These are phyloP conservation scores for Pangasianodon hypophthalmus DNA, from an alignment of 2,113 vertebrate genomes.

Conservation along the genomic window DNA sequence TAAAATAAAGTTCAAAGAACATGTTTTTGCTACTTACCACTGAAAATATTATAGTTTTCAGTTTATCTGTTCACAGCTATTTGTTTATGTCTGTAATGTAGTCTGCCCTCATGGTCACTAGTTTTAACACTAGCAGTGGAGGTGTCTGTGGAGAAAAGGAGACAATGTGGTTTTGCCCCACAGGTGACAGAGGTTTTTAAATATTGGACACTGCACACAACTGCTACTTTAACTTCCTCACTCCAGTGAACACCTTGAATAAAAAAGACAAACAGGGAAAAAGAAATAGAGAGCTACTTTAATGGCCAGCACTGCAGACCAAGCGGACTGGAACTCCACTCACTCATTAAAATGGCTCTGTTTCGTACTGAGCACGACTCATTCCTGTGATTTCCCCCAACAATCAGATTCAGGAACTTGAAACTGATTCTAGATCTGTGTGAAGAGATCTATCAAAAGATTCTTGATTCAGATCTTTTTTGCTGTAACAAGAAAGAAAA, in stretches of 20 bases:
- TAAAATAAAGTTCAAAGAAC: too few species aligned
- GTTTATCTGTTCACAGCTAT: neutral
- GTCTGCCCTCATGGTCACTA: neutral
- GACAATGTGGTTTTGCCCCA: neutral
- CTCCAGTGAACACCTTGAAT: neutral
- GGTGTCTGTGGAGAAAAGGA: neutral
- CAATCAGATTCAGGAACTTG: neutral
- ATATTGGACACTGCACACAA: neutral
- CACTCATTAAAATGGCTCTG: constrained; percentile 41
- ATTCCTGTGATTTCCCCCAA: constrained; percentile 15
- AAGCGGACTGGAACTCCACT: constrained; percentile 1
- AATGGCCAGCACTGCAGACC: constrained; percentile 25
- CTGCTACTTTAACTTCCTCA: constrained; percentile 18
- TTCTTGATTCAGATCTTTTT: neutral
- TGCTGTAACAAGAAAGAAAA: neutral
- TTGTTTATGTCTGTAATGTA: neutral
- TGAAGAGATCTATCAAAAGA: neutral
- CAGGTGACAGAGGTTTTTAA: neutral
- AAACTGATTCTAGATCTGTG: neutral
- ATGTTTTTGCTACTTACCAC: neutral
- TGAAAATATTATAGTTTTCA: neutral
- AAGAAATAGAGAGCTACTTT: constrained; percentile 51
- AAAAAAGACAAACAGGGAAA: neutral
- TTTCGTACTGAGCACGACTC: constrained; percentile 1
- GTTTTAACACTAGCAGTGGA: neutral